Conservation (phyloP, 2,797 vertebrate species). For the Xenentodon cancila region DNA sequence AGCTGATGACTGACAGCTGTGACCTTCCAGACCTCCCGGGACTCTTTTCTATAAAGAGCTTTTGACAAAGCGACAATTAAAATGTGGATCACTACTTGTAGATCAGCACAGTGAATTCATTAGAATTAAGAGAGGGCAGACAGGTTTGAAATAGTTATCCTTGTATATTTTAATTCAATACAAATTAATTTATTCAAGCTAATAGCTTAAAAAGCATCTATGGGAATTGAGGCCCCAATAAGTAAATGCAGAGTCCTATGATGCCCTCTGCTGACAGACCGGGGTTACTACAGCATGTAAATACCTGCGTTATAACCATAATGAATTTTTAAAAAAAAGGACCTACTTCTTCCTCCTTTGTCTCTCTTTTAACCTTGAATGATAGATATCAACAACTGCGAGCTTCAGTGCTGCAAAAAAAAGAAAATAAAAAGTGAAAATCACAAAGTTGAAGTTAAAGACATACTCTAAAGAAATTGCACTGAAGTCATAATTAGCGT, state of each 20-base stretch:
- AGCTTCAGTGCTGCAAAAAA: slow-evolving; percentile 91
- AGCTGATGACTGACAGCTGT: slow-evolving; percentile 7
- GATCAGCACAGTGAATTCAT: slow-evolving; percentile 28
- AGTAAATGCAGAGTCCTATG: slow-evolving; percentile 12
- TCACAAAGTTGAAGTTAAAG: not conserved
- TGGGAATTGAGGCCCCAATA: not conserved
- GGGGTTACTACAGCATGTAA: slow-evolving; percentile 31
- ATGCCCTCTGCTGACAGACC: slow-evolving; percentile 62
- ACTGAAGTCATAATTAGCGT: not conserved
- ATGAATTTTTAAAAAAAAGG: slow-evolving; percentile 8
- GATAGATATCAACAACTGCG: slow-evolving; percentile 98
- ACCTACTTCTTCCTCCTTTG: slow-evolving; percentile 98
- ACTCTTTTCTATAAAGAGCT: slow-evolving; percentile 15
- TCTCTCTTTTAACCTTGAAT: slow-evolving; percentile 95
- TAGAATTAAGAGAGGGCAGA: slow-evolving; percentile 21
- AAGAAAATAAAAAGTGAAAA: slow-evolving; percentile 42
- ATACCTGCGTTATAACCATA: not conserved
- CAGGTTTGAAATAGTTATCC: slow-evolving; percentile 14
- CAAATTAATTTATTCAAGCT: slow-evolving; percentile 28
- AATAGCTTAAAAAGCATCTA: slow-evolving; percentile 19
- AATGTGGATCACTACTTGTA: slow-evolving; percentile 28
- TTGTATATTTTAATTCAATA: slow-evolving; percentile 25
- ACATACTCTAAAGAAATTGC: not conserved
- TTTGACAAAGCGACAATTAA: slow-evolving; percentile 28
- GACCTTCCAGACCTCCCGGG: slow-evolving; percentile 27